Conservation (phyloP, 2,888 invertebrate species). For the Amblyteles armatorius region DNA sequence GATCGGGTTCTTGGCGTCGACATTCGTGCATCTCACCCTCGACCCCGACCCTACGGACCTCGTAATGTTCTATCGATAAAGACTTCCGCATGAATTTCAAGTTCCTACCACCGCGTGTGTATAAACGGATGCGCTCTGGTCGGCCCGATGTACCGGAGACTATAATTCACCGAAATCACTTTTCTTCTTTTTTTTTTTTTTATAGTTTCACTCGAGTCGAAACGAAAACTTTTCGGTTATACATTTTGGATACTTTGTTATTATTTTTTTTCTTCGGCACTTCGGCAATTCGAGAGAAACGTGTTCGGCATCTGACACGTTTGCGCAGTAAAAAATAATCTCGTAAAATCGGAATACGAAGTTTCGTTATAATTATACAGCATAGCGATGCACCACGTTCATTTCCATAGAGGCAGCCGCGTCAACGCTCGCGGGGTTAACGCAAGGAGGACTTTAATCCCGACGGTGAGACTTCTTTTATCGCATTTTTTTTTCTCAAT, state of each 20-base stretch:
- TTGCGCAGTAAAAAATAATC: too few species aligned
- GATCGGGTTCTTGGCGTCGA: conserved; percentile 56
- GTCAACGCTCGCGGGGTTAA: conserved; percentile 50
- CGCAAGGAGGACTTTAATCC: conserved; percentile 63
- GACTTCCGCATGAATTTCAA: conserved; percentile 58
- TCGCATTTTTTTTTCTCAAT: not conserved
- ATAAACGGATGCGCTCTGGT: not conserved
- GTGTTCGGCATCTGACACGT: not conserved
- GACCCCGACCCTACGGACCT: conserved; percentile 49
- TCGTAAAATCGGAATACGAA: too few species aligned
- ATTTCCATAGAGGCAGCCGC: conserved; percentile 20
- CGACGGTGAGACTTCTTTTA: conserved; percentile 62
- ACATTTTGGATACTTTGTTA: not conserved
- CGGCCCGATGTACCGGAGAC: not conserved
- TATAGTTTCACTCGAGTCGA: not conserved
- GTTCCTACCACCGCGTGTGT: conserved; percentile 19
- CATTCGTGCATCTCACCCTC: conserved; percentile 46
- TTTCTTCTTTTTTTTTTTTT: conserved; percentile 7
- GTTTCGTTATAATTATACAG: not conserved
- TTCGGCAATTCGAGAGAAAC: not conserved
- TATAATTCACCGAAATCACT: not conserved
- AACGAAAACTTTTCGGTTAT: not conserved
- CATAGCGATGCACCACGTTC: not conserved
- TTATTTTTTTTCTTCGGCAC: not conserved
- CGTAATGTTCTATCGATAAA: conserved; percentile 53